These are phyloP conservation scores for Edolisoma coerulescens DNA, from an alignment of 2,113 vertebrate genomes.

Conservation along the genomic window DNA sequence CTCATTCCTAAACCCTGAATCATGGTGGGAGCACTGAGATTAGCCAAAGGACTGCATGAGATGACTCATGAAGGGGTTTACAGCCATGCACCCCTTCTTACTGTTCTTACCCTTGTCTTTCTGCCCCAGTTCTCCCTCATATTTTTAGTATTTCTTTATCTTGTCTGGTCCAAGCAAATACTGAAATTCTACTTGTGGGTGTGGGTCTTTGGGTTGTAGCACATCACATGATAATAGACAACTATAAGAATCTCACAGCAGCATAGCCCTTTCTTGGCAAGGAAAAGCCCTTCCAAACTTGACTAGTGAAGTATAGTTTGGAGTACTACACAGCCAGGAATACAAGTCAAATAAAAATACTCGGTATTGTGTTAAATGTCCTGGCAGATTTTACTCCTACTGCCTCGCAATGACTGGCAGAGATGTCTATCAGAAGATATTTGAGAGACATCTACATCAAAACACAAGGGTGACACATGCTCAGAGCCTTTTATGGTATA, in stretches of 20 bases:
- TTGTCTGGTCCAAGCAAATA: not conserved
- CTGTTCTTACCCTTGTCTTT: not conserved
- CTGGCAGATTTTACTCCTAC: constrained; percentile 25
- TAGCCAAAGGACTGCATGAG: not conserved
- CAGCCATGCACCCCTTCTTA: not conserved
- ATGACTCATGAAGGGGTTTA: not conserved
- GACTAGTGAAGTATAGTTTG: not conserved
- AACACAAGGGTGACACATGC: not conserved
- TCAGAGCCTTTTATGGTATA: not conserved
- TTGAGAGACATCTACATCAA: not conserved
- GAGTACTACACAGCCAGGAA: not conserved
- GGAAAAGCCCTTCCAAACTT: not conserved
- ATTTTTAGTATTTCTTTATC: not conserved
- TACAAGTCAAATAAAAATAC: not conserved
- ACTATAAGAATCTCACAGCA: not conserved
- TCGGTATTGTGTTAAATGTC: not conserved
- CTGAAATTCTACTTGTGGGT: fast-evolving
- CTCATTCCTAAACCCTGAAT: not conserved
- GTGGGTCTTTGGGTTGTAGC: not conserved
- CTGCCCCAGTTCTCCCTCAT: not conserved
- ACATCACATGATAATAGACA: fast-evolving
- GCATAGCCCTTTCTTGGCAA: not conserved
- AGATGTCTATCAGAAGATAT: constrained; percentile 9
- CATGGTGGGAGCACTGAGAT: not conserved
- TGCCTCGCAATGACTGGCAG: not conserved